These are phyloP conservation scores for Sebastes matsubarae DNA, from an alignment of 2,797 vertebrate genomes.

Conservation along the genomic window DNA sequence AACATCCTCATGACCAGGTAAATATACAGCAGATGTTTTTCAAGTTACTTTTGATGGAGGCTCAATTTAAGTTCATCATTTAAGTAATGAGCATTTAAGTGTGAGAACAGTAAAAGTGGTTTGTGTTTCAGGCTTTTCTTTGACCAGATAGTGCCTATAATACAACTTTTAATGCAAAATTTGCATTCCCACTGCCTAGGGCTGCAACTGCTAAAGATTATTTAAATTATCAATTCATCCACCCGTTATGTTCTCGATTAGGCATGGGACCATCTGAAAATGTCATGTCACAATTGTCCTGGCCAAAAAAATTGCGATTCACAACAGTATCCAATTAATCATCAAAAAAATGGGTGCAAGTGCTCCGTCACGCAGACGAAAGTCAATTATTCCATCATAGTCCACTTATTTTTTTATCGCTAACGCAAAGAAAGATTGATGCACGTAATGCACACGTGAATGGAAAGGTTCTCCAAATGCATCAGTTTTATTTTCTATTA, in stretches of 20 bases:
- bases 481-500: too few species aligned
- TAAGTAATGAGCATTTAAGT: not conserved
- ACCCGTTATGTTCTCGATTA: not conserved
- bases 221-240: not conserved
- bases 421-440: too few species aligned
- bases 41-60: not conserved
- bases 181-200: not conserved
- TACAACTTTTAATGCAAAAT: not conserved
- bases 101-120: not conserved
- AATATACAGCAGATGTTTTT: fast-evolving
- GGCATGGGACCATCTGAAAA: not conserved
- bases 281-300: too few species aligned
- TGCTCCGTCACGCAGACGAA: too few species aligned
- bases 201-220: not conserved
- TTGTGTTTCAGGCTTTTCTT: not conserved
- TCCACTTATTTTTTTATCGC: too few species aligned
- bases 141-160: not conserved
- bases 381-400: too few species aligned
- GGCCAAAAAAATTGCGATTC: not conserved
- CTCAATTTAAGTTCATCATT: not conserved
- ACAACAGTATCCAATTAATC: not conserved
- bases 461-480: too few species aligned
- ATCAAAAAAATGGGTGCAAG: not conserved
- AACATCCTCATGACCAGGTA: slow-evolving; percentile 99
- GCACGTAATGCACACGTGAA: too few species aligned